Evolutionary conservation across 2,113 vertebrate genomes (phyloP).

Genomic region (Morphnarchus princeps): DNA sequence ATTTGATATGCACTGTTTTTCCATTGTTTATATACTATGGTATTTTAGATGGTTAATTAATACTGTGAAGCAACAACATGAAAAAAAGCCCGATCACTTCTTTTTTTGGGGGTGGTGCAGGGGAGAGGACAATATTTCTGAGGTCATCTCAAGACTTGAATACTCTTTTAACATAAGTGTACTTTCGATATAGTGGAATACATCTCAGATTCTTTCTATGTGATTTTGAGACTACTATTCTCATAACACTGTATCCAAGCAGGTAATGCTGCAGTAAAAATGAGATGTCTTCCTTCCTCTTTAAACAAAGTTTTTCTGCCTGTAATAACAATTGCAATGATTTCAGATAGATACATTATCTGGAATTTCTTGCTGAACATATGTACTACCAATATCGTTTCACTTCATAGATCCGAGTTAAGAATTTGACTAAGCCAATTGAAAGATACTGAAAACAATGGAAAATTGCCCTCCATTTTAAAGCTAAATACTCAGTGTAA

Average conservation of each 20-base stretch:
- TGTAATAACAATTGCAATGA: not conserved
- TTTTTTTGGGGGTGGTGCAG: fast-evolving
- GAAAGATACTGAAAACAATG: not conserved
- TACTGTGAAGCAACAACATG: not conserved
- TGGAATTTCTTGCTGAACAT: not conserved
- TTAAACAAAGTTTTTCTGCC: not conserved
- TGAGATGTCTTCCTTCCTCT: not conserved
- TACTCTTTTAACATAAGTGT: not conserved
- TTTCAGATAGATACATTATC: not conserved
- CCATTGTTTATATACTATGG: not conserved
- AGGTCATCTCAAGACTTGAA: not conserved
- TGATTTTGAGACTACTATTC: not conserved
- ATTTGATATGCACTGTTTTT: not conserved
- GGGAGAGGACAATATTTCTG: not conserved
- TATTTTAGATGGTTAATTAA: not conserved
- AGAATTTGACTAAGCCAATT: not conserved
- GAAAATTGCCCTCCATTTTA: not conserved
- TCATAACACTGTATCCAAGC: not conserved
- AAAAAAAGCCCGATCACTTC: not conserved
- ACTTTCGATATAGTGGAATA: not conserved
- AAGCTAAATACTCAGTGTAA: not conserved
- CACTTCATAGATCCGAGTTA: not conserved
- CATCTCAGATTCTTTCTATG: not conserved
- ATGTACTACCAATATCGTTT: not conserved
- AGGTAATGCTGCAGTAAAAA: not conserved